These are phyloP conservation scores for Drosophila sp. DNA, from an alignment of 1,140 invertebrate genomes.

Conservation along the genomic window DNA sequence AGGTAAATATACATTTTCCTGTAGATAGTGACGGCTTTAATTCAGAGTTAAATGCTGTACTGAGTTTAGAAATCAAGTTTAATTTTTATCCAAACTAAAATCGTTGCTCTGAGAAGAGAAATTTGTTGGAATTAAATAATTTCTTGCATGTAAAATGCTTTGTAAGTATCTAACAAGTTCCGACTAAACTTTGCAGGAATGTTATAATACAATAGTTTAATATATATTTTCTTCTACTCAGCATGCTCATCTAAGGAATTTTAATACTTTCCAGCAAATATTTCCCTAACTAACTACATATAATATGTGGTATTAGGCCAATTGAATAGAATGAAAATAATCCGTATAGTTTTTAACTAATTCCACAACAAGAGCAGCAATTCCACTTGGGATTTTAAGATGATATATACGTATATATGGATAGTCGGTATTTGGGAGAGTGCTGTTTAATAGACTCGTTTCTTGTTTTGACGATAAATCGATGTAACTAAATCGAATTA, in stretches of 20 bases:
- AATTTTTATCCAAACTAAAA: too few species aligned
- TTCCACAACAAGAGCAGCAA: too few species aligned
- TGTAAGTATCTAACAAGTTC: neutral
- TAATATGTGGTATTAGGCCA: neutral
- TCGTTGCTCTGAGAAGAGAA: too few species aligned
- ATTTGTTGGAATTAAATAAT: neutral
- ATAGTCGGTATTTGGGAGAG: too few species aligned
- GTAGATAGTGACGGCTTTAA: neutral
- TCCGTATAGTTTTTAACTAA: neutral
- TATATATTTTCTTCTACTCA: neutral
- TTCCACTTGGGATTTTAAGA: too few species aligned
- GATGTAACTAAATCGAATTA: too few species aligned
- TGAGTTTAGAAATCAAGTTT: neutral
- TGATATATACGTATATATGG: too few species aligned
- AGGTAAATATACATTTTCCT: slow-evolving; percentile 20
- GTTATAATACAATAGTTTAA: slow-evolving; percentile 4
- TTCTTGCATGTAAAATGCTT: neutral
- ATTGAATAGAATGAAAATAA: neutral
- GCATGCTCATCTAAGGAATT: neutral
- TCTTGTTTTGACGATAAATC: too few species aligned
- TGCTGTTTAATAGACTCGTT: too few species aligned
- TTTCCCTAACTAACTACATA: neutral
- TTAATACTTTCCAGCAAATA: too few species aligned
- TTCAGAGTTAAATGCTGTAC: neutral
- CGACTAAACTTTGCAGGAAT: neutral